Evolutionary conservation across 2,888 invertebrate genomes (phyloP).

Genomic region (Ernsta delagoae): DNA sequence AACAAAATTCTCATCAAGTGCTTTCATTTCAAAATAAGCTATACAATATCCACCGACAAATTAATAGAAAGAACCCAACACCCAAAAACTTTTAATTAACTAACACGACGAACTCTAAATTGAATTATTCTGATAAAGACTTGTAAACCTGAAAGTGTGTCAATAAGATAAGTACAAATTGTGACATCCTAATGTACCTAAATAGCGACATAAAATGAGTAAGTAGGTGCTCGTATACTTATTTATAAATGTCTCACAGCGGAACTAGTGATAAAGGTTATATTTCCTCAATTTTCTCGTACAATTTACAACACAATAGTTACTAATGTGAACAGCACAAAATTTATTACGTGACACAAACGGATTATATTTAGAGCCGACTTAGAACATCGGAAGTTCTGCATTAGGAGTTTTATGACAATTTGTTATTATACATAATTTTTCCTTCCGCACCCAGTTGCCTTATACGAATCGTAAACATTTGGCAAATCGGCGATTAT

Average conservation of each 20-base stretch:
- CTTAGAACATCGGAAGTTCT: slow-evolving; percentile 10
- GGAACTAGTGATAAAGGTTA: slow-evolving; percentile 3
- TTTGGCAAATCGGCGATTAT: not conserved
- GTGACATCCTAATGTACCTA: no score
- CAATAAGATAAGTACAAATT: no score
- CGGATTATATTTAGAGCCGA: not conserved
- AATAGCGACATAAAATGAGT: no score
- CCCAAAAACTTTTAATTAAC: no score
- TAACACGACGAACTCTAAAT: no score
- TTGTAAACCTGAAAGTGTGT: no score
- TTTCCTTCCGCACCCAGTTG: slow-evolving; percentile 6
- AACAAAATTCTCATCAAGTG: no score
- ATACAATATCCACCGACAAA: no score
- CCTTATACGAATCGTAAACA: not conserved
- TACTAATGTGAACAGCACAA: not conserved
- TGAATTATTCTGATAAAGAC: no score
- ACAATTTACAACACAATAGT: not conserved
- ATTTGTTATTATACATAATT: not conserved
- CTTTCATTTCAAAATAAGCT: no score
- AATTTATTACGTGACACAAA: slow-evolving; percentile 6
- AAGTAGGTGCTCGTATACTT: no score
- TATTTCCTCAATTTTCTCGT: slow-evolving; percentile 3
- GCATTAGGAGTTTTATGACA: slow-evolving; percentile 12
- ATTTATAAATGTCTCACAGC: not conserved
- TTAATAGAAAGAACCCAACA: no score